Evolutionary conservation across 2,888 invertebrate genomes (phyloP).

Genomic region (Xestobium rufovillosum): DNA sequence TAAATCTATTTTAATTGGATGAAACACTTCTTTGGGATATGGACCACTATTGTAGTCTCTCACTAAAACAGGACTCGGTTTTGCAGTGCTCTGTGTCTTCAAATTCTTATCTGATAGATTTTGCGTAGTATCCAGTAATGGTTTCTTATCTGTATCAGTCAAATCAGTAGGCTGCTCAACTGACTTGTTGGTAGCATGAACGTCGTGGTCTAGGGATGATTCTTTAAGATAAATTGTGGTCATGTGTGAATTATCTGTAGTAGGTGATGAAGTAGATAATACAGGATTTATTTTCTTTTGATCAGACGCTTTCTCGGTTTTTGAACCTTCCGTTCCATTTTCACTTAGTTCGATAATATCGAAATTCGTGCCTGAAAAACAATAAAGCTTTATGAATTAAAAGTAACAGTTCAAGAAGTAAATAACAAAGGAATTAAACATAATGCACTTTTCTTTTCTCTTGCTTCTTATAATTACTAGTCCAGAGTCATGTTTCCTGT

Average conservation of each 20-base stretch:
- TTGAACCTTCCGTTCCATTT: conserved; percentile 31
- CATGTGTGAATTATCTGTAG: conserved; percentile 23
- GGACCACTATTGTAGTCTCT: no score
- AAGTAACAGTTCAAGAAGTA: no score
- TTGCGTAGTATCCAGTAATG: conserved; percentile 25
- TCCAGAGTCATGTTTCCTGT: no score
- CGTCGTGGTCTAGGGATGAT: conserved; percentile 25
- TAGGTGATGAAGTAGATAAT: conserved; percentile 12
- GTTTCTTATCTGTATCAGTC: conserved; percentile 23
- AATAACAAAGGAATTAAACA: no score
- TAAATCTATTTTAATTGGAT: no score
- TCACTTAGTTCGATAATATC: conserved; percentile 42
- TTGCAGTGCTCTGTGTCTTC: conserved; percentile 17
- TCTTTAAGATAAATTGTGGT: conserved; percentile 31
- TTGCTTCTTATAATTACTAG: no score
- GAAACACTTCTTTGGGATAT: conserved; percentile 4
- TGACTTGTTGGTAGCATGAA: conserved; percentile 25
- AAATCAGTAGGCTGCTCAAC: conserved; percentile 18
- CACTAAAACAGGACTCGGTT: no score
- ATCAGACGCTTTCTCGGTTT: conserved; percentile 18
- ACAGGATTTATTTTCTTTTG: conserved; percentile 9
- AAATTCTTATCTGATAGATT: conserved; percentile 18
- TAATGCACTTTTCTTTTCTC: no score
- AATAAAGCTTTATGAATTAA: no score
- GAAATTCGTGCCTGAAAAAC: conserved; percentile 37